Base-by-base conservation (phyloP, 2,113 vertebrate species). In the Mobula birostris region DNA sequence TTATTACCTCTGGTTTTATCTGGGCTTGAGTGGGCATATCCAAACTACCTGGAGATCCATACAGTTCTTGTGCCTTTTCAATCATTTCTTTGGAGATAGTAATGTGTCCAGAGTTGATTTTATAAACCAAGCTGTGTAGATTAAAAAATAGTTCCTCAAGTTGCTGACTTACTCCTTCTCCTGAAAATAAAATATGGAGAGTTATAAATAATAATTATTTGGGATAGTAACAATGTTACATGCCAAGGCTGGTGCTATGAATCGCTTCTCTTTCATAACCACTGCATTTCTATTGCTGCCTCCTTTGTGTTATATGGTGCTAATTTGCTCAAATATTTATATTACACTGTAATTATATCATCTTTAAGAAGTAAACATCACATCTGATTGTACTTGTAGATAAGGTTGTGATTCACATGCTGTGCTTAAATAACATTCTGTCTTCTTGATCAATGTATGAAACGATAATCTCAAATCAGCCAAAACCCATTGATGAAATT, bases 61-160 rank as follows among this genome's bases (percentile, higher is more conserved):
- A 74, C 56, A 88, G 93, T 0, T 56, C 91, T 2, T 17, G 95
- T 58, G 0, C 2, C 29, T 94, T 9, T 61, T 74, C 94, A 92
- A 94, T 94, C 94, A 29, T 0, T 91, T 94, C 94, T n/a, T 0
- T 24, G 8, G 95, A 79, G 36, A 9, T 94, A 24, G 93, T 78
- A 0, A 4, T 1, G 0, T n/a, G 91, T 94, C 94, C 94, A 2
- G 0, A 58, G 14, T 94, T 76, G 94, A 82, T 0, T 0, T 63
- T 95, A 83, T 92, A 93, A 17, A 97, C 94, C 29, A 96, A 78
- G 36, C 6, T 76, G 0, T 95, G 95, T 87, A 96, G 90, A 61
- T 94, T 40, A 94, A 96, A 94, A 95, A 96, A 94, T 0, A 96
- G 58, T 14, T 95, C 94, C 0, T 48, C 0, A 70, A 95, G 91